phyloP scores from a whole-genome alignment of 2,113 vertebrate genomes.

The Elephantulus edwardii region DNA sequence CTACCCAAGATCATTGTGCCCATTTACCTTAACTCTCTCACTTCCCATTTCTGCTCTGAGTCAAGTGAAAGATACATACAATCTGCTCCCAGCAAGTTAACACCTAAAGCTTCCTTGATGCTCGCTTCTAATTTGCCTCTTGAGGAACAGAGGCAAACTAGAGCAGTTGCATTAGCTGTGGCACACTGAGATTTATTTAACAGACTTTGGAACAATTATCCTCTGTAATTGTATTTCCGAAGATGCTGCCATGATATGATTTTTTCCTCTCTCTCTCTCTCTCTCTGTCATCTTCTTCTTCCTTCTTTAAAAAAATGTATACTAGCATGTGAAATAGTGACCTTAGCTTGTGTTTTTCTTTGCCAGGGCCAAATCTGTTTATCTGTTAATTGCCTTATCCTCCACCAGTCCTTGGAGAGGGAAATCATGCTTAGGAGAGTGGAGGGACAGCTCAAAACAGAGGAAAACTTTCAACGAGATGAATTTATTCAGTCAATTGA shows the following conservation, averaged over 20 bases:
- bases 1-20: neutral
- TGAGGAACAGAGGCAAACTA: neutral
- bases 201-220: neutral
- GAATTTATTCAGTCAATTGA: too few relatives aligned
- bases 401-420: too few relatives aligned
- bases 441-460: too few relatives aligned
- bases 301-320: neutral
- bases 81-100: slow-evolving; percentile 18
- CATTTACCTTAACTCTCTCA: neutral
- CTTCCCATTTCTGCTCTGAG: slow-evolving; percentile 62
- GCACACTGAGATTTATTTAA: slow-evolving; percentile 9
- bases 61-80: neutral
- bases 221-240: slow-evolving; percentile 21
- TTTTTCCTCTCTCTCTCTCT: too few relatives aligned
- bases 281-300: too few relatives aligned
- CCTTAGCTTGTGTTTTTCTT: neutral
- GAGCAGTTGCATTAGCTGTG: neutral
- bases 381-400: neutral
- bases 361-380: neutral
- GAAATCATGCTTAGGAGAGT: too few relatives aligned
- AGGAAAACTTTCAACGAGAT: too few relatives aligned
- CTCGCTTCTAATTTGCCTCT: neutral
- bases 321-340: neutral
- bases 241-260: neutral
- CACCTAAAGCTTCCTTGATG: neutral